Evolutionary conservation across 2,113 vertebrate species (phyloP).

Genomic region (Ailurus styani): DNA sequence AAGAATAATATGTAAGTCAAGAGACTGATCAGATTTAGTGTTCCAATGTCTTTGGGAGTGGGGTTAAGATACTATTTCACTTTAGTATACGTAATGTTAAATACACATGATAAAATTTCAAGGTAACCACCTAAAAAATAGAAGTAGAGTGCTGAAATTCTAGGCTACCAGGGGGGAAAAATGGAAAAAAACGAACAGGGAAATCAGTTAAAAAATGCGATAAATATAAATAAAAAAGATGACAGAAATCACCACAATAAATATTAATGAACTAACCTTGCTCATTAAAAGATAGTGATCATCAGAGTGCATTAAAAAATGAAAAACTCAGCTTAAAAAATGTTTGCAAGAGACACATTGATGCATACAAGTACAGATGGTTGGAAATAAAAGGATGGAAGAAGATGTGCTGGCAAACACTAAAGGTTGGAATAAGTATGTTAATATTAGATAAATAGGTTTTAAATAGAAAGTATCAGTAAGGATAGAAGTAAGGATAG

Average conservation of each 20-base stretch:
- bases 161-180: neutral
- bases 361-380: neutral
- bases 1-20: neutral
- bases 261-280: neutral
- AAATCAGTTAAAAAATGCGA: neutral
- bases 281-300: neutral
- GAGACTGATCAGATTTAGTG: neutral
- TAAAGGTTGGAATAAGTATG: neutral
- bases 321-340: slow-evolving; percentile 24
- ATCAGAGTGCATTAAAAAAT: neutral
- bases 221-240: slow-evolving; percentile 5
- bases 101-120: neutral
- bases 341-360: neutral
- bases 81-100: neutral
- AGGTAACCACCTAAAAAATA: neutral
- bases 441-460: neutral
- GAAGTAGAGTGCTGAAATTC: neutral
- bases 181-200: neutral
- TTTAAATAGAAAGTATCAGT: slow-evolving; percentile 20
- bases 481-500: slow-evolving; percentile 29
- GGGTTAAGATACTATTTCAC: neutral
- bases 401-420: neutral
- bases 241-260: neutral
- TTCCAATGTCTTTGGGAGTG: neutral
- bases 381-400: slow-evolving; percentile 1